Evolutionary conservation across 2,797 vertebrate genomes (phyloP).

Genomic region (Leuciscus waleckii): DNA sequence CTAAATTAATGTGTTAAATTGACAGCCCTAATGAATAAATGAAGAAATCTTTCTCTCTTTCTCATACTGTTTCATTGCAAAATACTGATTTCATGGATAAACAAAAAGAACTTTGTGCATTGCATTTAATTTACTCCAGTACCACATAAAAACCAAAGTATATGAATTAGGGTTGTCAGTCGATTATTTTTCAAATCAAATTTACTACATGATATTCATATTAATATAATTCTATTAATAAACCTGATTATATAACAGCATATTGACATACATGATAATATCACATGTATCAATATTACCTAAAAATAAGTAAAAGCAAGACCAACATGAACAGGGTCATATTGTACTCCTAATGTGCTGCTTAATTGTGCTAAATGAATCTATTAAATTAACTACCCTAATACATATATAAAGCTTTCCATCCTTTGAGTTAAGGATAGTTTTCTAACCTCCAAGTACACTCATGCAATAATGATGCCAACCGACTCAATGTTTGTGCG

Average conservation of each 20-base stretch:
- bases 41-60: slow-evolving; percentile 23
- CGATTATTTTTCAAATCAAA: background rate
- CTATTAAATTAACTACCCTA: background rate
- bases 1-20: slow-evolving; percentile 26
- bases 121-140: background rate
- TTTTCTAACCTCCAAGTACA: slow-evolving; percentile 36
- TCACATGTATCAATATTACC: background rate
- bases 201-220: background rate
- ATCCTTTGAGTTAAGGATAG: background rate
- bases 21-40: slow-evolving; percentile 21
- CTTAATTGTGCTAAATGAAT: background rate
- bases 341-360: background rate
- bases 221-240: background rate
- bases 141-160: background rate
- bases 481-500: background rate
- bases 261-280: background rate
- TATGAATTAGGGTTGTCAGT: background rate
- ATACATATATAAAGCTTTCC: background rate
- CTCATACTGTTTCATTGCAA: background rate
- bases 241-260: background rate
- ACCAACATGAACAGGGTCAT: background rate
- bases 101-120: background rate
- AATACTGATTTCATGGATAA: background rate
- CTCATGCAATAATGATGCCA: slow-evolving; percentile 35
- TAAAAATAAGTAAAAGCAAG: background rate